Evolutionary conservation across 2,888 invertebrate species (phyloP), one percentile per base, ranked within the genome.

Genomic region (Lordiphosa fenestrarum): DNA sequence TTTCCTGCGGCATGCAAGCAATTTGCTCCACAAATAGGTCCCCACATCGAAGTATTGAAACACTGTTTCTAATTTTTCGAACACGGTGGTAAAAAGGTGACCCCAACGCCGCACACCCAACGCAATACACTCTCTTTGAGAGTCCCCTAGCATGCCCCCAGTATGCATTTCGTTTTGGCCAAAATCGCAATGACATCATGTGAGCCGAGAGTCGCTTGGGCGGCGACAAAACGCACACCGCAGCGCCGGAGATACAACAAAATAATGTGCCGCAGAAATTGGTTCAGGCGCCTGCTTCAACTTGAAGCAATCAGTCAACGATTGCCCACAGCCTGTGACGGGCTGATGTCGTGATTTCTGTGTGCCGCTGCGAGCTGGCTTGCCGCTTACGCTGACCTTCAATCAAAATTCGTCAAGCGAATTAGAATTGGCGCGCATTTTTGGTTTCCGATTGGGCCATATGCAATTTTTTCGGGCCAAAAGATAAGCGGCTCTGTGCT

Each of bases 351-450:
- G 23, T 37, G 42, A 13, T 42, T 38, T 37, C 44, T 44, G 37
- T 47, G 23, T 42, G 57, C 51, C 33, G 23, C 66, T 57, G 50
- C 39, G 36, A 25, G 19, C 25, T 6, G 15, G 15, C 15, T 15
- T 15, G 15, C 15, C 15, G 13, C 36, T 21, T 4, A 25, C 15
- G 51, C 70, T 77, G 77, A 77, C 77, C 77, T 77, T 77, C 77
- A 84, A 77, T 71, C 71, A 73, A 73, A 68, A 64, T 69, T 73
- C 68, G 73, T 48, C 50, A 50, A 52, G 70, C 73, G 73, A 81
- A 77, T 84, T 77, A 76, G 84, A 84, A 84, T 81, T 77, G 77
- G 77, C 71, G 82, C 77, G 81, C 76, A 61, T 71, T 66, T 65
- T 37, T 62, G 59, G 53, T 65, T 55, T 56, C 58, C 71, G 58